A percentile compares a stretch with the other conserved stretches of the same genome.
These are phyloP conservation scores for Atrichornis clamosus DNA, from an alignment of 2,113 vertebrate genomes.

Conservation along the genomic window DNA sequence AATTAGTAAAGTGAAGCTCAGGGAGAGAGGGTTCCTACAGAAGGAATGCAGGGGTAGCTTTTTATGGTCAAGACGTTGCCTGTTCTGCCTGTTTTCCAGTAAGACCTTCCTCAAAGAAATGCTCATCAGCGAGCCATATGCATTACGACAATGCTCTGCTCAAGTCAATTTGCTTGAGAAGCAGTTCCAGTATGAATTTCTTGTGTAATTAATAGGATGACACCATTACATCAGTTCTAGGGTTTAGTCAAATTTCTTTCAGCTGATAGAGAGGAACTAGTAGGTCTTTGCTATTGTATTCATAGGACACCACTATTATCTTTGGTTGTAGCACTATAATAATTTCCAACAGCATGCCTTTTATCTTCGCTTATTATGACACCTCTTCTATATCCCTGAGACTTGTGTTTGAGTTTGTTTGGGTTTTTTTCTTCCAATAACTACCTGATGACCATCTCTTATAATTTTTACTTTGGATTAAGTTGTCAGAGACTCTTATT, in stretches of 20 bases:
- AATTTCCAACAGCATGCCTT: neutral
- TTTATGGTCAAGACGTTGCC: neutral
- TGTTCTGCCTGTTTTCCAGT: neutral
- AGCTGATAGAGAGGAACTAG: neutral
- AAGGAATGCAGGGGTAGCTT: neutral
- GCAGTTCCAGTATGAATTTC: neutral
- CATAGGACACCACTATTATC: neutral
- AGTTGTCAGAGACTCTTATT: neutral
- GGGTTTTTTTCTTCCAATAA: neutral
- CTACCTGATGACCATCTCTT: neutral
- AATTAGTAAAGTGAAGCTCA: neutral
- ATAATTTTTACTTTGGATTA: neutral
- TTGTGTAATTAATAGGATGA: neutral
- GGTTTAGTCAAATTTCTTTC: neutral
- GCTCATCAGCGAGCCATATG: neutral
- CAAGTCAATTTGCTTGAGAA: neutral
- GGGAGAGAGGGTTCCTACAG: neutral
- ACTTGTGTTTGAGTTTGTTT: neutral
- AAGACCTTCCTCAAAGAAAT: neutral
- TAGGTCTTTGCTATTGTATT: neutral
- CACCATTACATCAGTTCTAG: neutral
- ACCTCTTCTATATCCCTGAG: neutral
- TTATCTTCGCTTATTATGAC: neutral
- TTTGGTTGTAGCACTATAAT: neutral
- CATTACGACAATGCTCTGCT: neutral